Evolutionary conservation across 2,113 vertebrate species (phyloP), one percentile per base, ranked within the genome.

Genomic region (Pluvialis apricaria): DNA sequence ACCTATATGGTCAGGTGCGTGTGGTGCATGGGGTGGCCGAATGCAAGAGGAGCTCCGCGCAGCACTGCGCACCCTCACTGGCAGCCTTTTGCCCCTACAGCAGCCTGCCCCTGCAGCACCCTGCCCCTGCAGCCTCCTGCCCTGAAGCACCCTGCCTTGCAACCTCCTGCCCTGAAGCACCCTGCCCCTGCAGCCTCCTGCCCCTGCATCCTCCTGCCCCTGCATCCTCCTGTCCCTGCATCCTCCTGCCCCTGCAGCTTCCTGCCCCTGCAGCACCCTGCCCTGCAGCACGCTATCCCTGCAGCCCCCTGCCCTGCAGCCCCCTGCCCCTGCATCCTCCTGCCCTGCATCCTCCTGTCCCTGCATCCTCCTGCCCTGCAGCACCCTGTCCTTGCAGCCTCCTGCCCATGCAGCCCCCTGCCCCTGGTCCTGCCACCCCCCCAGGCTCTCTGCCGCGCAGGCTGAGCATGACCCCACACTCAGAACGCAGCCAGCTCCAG

Each of bases 371-470:
- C 51, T 52, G 25, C 7, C 51, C 51, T 52, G 26, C 24, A 51
- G 24, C 51, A 7, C 6, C 13, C 25, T 52, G 13, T 13, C 49
- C 49, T 19, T 51, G 24, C 49, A 51, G 22, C 22, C 11, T 21
- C 22, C 49, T 49, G 21, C 49, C 47, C 21, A 21, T 49, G 21
- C 49, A 51, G 13, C 24, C 3, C 8, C 49, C 49, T 52, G 13
- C 22, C 49, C 49, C 40, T 42, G 45, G 19, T 72, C 16, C 68
- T 62, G 25, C 68, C 4, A 6, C 26, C 9, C 72, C 44, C 3
- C 71, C 2, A 2, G 14, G 18, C 11, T 5, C 28, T 42, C 26
- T n/a, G 44, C 42, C 6, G 0, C 15, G 1, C 2, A 0, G 15
- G 32, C 34, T 64, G 15, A 3, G 0, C 5, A 1, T 51, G 58